A percentile compares a stretch with the other conserved stretches of the same genome.
phyloP scores from a whole-genome alignment of 2,113 vertebrate species.

The Gasterosteus aculeatus region DNA sequence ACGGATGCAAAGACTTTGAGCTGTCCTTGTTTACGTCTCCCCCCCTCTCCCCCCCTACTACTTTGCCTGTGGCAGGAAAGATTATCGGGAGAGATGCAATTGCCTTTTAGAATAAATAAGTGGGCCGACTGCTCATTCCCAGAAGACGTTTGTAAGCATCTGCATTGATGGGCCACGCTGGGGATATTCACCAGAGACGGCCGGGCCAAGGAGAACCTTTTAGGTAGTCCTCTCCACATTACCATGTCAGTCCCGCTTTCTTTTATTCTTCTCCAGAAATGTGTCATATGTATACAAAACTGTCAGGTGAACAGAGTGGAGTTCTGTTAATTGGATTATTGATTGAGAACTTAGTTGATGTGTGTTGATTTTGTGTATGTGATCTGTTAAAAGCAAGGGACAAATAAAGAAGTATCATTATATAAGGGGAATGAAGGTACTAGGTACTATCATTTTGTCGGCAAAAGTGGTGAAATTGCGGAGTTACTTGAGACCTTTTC shows the following conservation, averaged over 20 bases:
- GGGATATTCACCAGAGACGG: slow-evolving; percentile 43
- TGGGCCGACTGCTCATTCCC: slow-evolving; percentile 28
- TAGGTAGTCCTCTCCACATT: neutral
- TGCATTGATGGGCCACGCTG: slow-evolving; percentile 43
- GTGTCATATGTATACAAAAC: too few relatives aligned
- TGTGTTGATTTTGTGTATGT: neutral
- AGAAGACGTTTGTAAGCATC: slow-evolving; percentile 41
- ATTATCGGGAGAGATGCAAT: slow-evolving; percentile 54
- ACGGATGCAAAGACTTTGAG: slow-evolving; percentile 65
- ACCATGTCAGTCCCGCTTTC: neutral
- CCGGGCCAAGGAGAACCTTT: slow-evolving; percentile 33
- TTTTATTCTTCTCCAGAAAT: neutral
- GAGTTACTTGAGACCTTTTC: slow-evolving; percentile 15
- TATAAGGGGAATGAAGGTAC: neutral
- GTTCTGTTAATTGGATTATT: neutral
- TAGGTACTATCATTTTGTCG: slow-evolving; percentile 29
- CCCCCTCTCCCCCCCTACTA: slow-evolving; percentile 44
- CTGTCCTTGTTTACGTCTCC: slow-evolving; percentile 74
- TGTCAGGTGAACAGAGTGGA: too few relatives aligned
- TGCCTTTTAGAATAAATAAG: slow-evolving; percentile 73
- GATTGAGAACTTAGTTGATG: neutral
- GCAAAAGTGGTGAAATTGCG: slow-evolving; percentile 27
- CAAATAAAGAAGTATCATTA: slow-evolving; percentile 15
- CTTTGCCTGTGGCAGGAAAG: slow-evolving; percentile 60
- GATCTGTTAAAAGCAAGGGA: slow-evolving; percentile 36